Base-by-base conservation (phyloP, 1,140 invertebrate genomes). In the Rhagoletis pomonella region DNA sequence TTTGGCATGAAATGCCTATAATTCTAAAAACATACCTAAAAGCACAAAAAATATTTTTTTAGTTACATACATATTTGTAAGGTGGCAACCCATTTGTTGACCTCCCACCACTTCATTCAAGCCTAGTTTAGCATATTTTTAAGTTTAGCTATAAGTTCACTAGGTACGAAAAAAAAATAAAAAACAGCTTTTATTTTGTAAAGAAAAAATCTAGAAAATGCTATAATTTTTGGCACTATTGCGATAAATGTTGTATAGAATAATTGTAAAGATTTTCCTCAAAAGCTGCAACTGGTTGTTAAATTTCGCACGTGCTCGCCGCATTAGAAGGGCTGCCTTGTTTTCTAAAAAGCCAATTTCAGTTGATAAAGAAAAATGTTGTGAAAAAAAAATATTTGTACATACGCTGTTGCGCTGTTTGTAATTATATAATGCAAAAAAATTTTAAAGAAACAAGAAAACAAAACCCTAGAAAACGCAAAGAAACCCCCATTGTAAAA, bases 101-200 rank as follows among this genome's bases (percentile, higher is more conserved):
- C 39, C 47, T 81, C 73, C 44, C 47, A 50, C 44, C 73, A 50
- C 55, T 69, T 81, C 47, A 81, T 81, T n/a, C 19, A 81, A 81
- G n/a, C 12, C 17, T 60, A 86, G 5, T 44, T 62, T 86, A 64
- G 58, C n/a, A 62, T 42, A 17, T 73, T 73, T 73, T 1, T 47
- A 86, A 64, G n/a, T 42, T 3, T 62, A 86, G 55, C 14, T 86
- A n/a, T 86, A 86, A 60, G 55, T 64, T 86, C 60, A 86, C 81
- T 55, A 29, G 29, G 29, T 29, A 81, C 47, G 73, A 29, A 19
- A 55, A n/a, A 19, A 81, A 55, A 55, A n/a, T 29, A 29, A 55
- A 6, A 81, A 19, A 81, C 3, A 81, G 17, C 50, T 81, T 55
- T 55, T 17, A 81, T 81, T 50, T 81, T 55, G 47, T 81, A 58